These are phyloP conservation scores for Coremacera marginata DNA, from an alignment of 2,888 invertebrate species.

Conservation along the genomic window DNA sequence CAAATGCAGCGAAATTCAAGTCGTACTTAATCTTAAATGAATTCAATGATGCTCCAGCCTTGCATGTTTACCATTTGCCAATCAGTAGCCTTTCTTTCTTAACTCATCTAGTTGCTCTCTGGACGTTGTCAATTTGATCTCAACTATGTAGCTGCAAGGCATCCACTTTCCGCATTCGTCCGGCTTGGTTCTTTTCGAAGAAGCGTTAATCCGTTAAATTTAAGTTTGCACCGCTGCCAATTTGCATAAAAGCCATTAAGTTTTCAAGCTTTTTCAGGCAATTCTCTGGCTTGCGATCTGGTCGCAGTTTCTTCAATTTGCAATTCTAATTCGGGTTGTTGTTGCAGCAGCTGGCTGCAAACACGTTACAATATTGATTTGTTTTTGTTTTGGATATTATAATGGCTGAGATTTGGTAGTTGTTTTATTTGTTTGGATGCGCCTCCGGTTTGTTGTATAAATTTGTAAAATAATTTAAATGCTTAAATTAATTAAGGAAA, in stretches of 20 bases:
- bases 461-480: constrained; percentile 19
- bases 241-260: constrained; percentile 66
- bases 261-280: constrained; percentile 57
- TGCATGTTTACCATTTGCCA: neutral
- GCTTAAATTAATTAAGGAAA: constrained; percentile 22
- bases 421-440: neutral
- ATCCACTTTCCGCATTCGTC: neutral
- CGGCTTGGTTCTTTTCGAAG: neutral
- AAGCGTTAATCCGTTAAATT: constrained; percentile 33
- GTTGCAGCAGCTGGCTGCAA: constrained; percentile 3
- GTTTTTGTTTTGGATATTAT: neutral
- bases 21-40: no score
- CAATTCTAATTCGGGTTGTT: constrained; percentile 28
- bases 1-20: no score
- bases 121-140: neutral
- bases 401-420: neutral
- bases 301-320: constrained; percentile 12
- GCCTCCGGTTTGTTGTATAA: constrained; percentile 15
- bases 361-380: constrained; percentile 3
- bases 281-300: neutral
- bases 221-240: constrained; percentile 60
- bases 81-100: neutral
- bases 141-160: neutral
- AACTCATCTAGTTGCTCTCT: no score
- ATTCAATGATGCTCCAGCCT: no score